Evolutionary conservation across 2,888 invertebrate genomes (phyloP).

Genomic region (Dicranocentrus wangi): DNA sequence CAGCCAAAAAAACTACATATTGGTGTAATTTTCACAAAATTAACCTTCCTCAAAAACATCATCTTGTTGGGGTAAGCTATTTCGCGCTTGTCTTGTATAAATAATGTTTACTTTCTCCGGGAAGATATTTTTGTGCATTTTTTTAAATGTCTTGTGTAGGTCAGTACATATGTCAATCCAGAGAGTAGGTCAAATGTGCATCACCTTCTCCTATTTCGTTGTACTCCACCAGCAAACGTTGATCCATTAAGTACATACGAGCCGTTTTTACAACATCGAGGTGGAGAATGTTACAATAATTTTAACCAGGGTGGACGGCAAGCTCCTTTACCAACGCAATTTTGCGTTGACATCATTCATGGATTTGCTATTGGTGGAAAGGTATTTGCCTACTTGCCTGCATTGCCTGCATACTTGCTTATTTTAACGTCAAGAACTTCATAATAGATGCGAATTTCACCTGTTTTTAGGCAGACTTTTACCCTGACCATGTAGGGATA

Average conservation of each 20-base stretch:
- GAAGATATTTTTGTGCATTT: too few relatives aligned
- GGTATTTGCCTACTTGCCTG: not conserved
- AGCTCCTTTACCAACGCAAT: not conserved
- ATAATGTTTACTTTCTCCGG: too few relatives aligned
- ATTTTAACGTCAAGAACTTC: too few relatives aligned
- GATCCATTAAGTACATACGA: not conserved
- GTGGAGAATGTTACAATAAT: conserved; percentile 20
- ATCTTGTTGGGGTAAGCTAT: conserved; percentile 31
- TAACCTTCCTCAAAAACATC: conserved; percentile 2
- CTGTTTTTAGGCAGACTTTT: too few relatives aligned
- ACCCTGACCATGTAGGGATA: conserved; percentile 58
- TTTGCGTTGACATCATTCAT: not conserved
- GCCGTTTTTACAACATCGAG: not conserved
- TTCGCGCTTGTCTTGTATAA: too few relatives aligned
- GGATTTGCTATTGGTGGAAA: conserved; percentile 12
- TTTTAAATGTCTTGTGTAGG: too few relatives aligned
- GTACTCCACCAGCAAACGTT: not conserved
- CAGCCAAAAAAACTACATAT: conserved; percentile 9
- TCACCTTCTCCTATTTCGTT: conserved; percentile 20
- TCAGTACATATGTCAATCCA: too few relatives aligned
- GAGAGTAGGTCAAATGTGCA: not conserved
- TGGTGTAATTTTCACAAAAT: conserved; percentile 30
- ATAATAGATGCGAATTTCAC: too few relatives aligned
- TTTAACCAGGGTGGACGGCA: too few relatives aligned
- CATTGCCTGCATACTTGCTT: not conserved